phyloP scores from a whole-genome alignment of 2,797 vertebrate genomes.

The Urophycis tenuis region DNA sequence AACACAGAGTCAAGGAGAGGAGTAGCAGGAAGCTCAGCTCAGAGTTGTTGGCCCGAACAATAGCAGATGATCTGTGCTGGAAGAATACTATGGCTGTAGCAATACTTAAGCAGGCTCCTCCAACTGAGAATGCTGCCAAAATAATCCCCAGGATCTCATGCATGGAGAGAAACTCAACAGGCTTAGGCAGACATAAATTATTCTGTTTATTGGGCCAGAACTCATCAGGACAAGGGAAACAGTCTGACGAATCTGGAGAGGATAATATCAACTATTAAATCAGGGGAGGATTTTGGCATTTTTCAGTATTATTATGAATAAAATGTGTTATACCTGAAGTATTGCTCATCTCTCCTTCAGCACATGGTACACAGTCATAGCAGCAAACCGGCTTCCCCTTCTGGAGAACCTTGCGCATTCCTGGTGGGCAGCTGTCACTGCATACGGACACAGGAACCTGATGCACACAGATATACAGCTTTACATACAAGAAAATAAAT shows the following conservation, averaged over 20 bases:
- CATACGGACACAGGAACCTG: constrained; percentile 68
- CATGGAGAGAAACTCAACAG: constrained; percentile 60
- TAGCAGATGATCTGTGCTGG: constrained; percentile 35
- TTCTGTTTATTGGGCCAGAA: constrained; percentile 56
- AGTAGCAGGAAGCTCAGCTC: too few relatives aligned
- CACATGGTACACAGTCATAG: constrained; percentile 62
- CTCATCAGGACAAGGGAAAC: constrained; percentile 42
- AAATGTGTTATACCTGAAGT: too few relatives aligned
- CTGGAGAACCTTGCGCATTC: constrained; percentile 66
- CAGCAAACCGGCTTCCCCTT: constrained; percentile 69
- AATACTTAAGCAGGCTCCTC: constrained; percentile 42
- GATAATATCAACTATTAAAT: too few relatives aligned
- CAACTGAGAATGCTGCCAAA: constrained; percentile 43
- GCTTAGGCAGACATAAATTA: constrained; percentile 49
- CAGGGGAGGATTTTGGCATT: too few relatives aligned
- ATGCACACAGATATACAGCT: constrained; percentile 7
- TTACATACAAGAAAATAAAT: constrained; percentile 25
- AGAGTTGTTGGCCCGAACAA: constrained; percentile 60
- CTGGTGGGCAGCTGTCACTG: constrained; percentile 62
- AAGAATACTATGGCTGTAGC: constrained; percentile 43
- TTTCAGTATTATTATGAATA: too few relatives aligned
- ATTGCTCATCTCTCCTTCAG: constrained; percentile 53
- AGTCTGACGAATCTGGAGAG: too few relatives aligned
- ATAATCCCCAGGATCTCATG: constrained; percentile 53
- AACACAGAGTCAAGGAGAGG: too few relatives aligned